Evolutionary conservation across 2,888 invertebrate species (phyloP), one percentile per base, ranked within the genome.

Genomic region (Watsonalla cultraria): DNA sequence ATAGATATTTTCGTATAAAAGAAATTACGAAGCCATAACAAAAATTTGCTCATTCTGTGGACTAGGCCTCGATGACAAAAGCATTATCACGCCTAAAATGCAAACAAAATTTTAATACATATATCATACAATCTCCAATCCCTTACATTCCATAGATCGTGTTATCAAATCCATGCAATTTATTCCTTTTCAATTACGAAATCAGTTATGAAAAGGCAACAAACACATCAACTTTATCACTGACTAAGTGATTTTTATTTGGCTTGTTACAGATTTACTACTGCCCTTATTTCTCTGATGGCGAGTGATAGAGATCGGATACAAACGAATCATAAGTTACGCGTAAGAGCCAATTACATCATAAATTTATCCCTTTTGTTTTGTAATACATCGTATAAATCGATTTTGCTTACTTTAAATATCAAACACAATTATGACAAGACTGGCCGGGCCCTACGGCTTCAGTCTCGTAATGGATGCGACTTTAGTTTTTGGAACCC

Each of bases 231-330:
- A 42, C 11, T 42, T 42, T 42, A 42, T 42, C 42, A 42, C 42
- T 42, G 11, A 42, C 9, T 42, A 42, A 42, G 42, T 42, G 42
- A 42, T 49, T 49, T 49, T 49, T 49, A 49, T 37, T 49, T 15
- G 14, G 13, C 14, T 13, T 48, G 14, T 37, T 37, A 49, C 49
- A 14, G 37, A 49, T 49, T 49, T 49, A 49, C 39, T 39, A 49
- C 49, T 39, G 49, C 24, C 39, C 49, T 49, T 8, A 49, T 49
- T 49, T 37, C 15, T 8, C 37, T 49, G 49, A 49, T 49, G 49
- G 37, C 37, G 37, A 49, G 49, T 49, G 49, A 49, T 49, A 49
- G 37, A n/a, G 49, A 49, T 37, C 37, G 15, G 49, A 49, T 49
- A 13, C 49, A 49, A 49, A 49, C 49, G 15, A 14, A 49, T 49